Conservation (phyloP, 2,113 vertebrate species). For the Azemiops feae region DNA sequence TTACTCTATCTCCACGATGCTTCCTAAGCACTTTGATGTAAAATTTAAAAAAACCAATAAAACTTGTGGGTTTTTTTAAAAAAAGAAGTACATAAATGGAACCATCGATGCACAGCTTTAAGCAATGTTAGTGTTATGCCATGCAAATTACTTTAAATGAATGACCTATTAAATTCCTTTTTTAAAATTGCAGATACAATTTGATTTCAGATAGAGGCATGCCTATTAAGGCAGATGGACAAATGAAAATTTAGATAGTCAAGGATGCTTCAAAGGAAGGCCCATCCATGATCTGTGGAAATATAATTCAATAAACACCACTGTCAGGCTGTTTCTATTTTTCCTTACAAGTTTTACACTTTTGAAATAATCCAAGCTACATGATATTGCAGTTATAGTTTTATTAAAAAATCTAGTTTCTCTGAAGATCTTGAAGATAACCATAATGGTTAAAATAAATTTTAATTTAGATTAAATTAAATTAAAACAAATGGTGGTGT, state of each 20-base stretch:
- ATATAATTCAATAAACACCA: slow-evolving; percentile 48
- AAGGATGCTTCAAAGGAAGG: slow-evolving; percentile 14
- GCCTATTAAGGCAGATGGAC: background rate
- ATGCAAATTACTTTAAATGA: background rate
- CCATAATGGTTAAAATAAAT: slow-evolving; percentile 58
- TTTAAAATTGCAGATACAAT: background rate
- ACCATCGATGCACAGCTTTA: background rate
- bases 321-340: slow-evolving; percentile 61
- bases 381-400: slow-evolving; percentile 64
- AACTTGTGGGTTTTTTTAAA: too few relatives aligned
- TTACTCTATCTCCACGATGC: too few relatives aligned
- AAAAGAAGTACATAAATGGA: background rate
- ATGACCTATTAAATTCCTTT: background rate
- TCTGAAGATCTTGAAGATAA: slow-evolving; percentile 73
- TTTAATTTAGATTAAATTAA: slow-evolving; percentile 54
- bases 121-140: background rate
- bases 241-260: slow-evolving; percentile 6
- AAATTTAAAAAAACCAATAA: too few relatives aligned
- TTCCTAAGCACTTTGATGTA: too few relatives aligned
- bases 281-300: slow-evolving; percentile 7
- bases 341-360: slow-evolving; percentile 70
- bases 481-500: slow-evolving; percentile 24
- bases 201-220: background rate
- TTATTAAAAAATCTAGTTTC: slow-evolving; percentile 79
- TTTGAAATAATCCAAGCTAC: slow-evolving; percentile 60